Evolutionary conservation across 2,113 vertebrate species (phyloP).

Genomic region (Pterocles gutturalis): DNA sequence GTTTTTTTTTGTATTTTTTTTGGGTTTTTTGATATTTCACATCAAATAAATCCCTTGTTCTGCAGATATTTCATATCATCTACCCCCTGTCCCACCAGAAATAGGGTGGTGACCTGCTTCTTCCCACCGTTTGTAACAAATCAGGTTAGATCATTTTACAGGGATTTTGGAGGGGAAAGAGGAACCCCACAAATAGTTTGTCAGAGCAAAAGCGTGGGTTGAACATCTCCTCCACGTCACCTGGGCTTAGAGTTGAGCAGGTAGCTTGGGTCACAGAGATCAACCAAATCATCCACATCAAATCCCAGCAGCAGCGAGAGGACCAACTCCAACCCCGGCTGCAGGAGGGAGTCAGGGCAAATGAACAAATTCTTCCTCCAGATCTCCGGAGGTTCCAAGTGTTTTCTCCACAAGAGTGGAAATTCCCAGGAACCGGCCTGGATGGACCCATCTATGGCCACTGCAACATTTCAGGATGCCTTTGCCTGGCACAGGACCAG

Average conservation of each 20-base stretch:
- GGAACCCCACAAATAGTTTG: neutral
- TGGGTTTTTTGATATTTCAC: neutral
- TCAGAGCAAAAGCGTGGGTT: neutral
- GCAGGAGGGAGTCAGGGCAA: neutral
- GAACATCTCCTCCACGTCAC: neutral
- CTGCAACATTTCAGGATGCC: neutral
- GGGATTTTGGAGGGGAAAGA: neutral
- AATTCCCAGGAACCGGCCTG: neutral
- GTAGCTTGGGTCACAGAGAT: neutral
- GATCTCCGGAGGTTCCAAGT: neutral
- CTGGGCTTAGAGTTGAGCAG: neutral
- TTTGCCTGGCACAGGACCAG: neutral
- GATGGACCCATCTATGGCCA: neutral
- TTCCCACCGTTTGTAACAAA: neutral
- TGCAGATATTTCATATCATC: neutral
- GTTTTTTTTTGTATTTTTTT: too few species aligned
- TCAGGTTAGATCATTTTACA: neutral
- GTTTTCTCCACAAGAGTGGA: neutral
- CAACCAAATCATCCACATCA: neutral
- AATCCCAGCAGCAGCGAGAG: neutral
- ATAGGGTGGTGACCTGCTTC: neutral
- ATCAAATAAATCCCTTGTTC: neutral
- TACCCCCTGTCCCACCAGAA: neutral
- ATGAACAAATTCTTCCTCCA: accelerated
- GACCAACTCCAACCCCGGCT: neutral